Conservation (phyloP, 2,888 invertebrate species). For the Boloria selene region DNA sequence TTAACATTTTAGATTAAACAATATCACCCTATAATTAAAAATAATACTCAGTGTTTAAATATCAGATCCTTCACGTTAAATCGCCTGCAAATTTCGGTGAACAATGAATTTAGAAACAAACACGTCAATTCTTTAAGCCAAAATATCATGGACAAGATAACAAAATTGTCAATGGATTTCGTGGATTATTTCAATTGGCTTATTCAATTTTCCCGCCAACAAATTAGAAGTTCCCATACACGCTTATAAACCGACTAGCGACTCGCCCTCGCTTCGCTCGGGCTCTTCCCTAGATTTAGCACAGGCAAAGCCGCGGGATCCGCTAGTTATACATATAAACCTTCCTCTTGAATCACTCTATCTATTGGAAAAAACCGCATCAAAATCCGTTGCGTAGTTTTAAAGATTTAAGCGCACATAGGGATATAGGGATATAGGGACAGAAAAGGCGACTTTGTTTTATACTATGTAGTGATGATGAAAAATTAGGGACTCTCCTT, state of each 20-base stretch:
- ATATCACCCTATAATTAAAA: constrained; percentile 10
- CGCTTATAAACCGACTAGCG: too few relatives aligned
- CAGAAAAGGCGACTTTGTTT: too few relatives aligned
- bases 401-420: too few relatives aligned
- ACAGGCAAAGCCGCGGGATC: too few relatives aligned
- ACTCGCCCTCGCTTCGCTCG: too few relatives aligned
- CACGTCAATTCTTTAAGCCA: constrained; percentile 66
- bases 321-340: too few relatives aligned
- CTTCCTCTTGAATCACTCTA: too few relatives aligned
- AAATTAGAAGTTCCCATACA: background rate
- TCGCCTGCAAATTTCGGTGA: constrained; percentile 44
- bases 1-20: constrained; percentile 56
- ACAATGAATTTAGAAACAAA: constrained; percentile 49
- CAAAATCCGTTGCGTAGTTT: too few relatives aligned
- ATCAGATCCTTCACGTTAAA: constrained; percentile 45
- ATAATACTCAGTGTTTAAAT: background rate
- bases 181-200: constrained; percentile 68
- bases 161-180: constrained; percentile 74
- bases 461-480: too few relatives aligned
- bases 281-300: too few relatives aligned
- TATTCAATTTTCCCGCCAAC: constrained; percentile 27
- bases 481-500: background rate
- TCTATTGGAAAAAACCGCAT: too few relatives aligned
- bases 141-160: constrained; percentile 42
- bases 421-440: too few relatives aligned